These are phyloP conservation scores for Bucorvus abyssinicus DNA, from an alignment of 2,797 vertebrate species.

Conservation along the genomic window DNA sequence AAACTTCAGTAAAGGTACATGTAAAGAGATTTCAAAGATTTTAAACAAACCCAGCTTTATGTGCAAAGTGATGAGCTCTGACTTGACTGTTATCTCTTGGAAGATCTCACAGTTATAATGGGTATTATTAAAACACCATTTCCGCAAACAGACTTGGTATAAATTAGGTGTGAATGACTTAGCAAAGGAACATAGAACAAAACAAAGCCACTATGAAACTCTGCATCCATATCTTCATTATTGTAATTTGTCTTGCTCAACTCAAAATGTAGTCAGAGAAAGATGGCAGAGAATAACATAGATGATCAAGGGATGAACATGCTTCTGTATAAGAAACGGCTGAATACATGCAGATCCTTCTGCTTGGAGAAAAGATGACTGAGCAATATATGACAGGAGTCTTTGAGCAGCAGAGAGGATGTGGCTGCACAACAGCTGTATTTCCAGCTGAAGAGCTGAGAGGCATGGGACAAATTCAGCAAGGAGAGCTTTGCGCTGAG, in stretches of 20 bases:
- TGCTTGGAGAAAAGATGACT: background rate
- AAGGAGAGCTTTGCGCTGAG: background rate
- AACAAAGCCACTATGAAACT: background rate
- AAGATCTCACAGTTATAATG: background rate
- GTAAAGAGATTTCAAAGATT: background rate
- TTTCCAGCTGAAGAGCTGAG: background rate
- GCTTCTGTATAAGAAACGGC: background rate
- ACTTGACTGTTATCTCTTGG: background rate
- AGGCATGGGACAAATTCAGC: background rate
- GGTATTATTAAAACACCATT: background rate
- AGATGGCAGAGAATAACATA: background rate
- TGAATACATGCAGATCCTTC: background rate
- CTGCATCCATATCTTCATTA: background rate
- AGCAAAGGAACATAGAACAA: background rate
- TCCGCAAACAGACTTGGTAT: background rate
- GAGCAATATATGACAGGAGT: background rate
- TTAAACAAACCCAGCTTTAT: background rate
- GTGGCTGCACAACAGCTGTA: background rate
- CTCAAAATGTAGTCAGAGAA: background rate
- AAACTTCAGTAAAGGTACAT: background rate
- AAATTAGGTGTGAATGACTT: background rate
- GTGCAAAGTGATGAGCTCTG: background rate
- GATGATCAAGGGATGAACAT: background rate
- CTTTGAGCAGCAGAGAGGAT: background rate
- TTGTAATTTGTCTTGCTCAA: background rate